A percentile compares a stretch with the other conserved stretches of the same genome.
Conservation (phyloP, 2,113 vertebrate species). For the Charina bottae region DNA sequence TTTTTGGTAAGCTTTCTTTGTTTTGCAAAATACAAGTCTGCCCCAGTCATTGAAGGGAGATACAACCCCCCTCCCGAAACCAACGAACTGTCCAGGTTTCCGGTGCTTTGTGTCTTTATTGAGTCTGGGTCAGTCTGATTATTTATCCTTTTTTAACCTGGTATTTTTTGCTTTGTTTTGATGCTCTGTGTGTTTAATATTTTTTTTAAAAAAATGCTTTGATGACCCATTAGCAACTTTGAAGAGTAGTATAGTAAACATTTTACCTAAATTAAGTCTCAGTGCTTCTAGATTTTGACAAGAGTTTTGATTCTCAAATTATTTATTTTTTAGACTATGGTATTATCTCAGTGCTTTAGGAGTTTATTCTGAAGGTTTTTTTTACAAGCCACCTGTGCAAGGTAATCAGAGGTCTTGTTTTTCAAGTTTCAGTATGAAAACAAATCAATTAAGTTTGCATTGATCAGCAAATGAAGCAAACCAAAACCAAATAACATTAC, state of each 20-base stretch:
- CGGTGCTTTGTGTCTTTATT: background rate
- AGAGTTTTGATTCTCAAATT: constrained; percentile 38
- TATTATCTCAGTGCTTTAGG: constrained; percentile 16
- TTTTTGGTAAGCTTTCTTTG: background rate
- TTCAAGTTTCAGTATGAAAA: constrained; percentile 35
- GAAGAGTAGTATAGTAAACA: constrained; percentile 38
- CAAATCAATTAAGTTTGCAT: constrained; percentile 51
- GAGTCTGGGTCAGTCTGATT: background rate
- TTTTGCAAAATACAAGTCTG: background rate
- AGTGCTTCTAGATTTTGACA: constrained; percentile 40
- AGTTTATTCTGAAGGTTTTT: constrained; percentile 45
- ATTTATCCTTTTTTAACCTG: background rate
- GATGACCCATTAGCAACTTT: constrained; percentile 35
- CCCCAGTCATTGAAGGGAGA: background rate
- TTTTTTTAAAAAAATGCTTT: too few relatives aligned
- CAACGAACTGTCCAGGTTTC: background rate
- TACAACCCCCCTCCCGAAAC: background rate
- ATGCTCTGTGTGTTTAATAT: too few relatives aligned
- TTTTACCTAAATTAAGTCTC: background rate
- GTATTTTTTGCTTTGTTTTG: too few relatives aligned
- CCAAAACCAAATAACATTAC: constrained; percentile 37
- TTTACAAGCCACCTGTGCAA: constrained; percentile 12
- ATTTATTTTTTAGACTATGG: constrained; percentile 29
- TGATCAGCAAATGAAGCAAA: constrained; percentile 55
- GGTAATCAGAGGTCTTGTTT: constrained; percentile 41